phyloP scores from a whole-genome alignment of 2,113 vertebrate genomes.

The Ammodytes dubius region DNA sequence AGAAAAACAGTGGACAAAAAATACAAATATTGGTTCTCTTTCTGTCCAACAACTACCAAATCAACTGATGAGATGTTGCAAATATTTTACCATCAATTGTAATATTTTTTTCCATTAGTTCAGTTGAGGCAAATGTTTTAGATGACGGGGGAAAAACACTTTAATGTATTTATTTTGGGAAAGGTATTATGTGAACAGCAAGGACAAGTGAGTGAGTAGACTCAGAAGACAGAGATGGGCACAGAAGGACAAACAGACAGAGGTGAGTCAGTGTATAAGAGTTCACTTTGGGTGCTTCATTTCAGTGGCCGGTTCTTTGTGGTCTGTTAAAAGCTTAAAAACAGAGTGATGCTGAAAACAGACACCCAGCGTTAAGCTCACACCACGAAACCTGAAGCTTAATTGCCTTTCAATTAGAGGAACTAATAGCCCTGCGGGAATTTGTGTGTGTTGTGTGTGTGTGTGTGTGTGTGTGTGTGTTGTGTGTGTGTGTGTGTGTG shows the following conservation, averaged over 20 bases:
- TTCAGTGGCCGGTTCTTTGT: slow-evolving; percentile 69
- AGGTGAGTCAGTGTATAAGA: slow-evolving; percentile 47
- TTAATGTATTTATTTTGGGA: background rate
- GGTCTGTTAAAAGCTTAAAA: slow-evolving; percentile 80
- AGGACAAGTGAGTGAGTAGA: background rate
- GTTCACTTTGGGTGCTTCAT: slow-evolving; percentile 70
- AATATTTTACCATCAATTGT: background rate
- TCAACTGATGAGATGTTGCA: background rate
- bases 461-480: slow-evolving; percentile 30
- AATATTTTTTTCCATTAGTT: background rate
- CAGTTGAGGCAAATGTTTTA: background rate
- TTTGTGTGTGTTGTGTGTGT: slow-evolving; percentile 34
- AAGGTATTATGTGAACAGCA: background rate
- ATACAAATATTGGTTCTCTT: background rate
- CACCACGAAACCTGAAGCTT: slow-evolving; percentile 81
- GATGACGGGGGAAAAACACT: background rate
- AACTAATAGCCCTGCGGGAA: slow-evolving; percentile 71
- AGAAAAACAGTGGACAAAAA: background rate
- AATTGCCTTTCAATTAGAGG: slow-evolving; percentile 85
- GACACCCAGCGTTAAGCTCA: slow-evolving; percentile 76
- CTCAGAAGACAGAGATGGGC: background rate
- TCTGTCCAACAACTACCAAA: slow-evolving; percentile 2
- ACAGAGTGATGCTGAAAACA: slow-evolving; percentile 74
- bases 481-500: slow-evolving; percentile 24
- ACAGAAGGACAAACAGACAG: background rate